These are phyloP conservation scores for Podarcis siculus DNA, from an alignment of 2,797 vertebrate genomes.

Conservation along the genomic window DNA sequence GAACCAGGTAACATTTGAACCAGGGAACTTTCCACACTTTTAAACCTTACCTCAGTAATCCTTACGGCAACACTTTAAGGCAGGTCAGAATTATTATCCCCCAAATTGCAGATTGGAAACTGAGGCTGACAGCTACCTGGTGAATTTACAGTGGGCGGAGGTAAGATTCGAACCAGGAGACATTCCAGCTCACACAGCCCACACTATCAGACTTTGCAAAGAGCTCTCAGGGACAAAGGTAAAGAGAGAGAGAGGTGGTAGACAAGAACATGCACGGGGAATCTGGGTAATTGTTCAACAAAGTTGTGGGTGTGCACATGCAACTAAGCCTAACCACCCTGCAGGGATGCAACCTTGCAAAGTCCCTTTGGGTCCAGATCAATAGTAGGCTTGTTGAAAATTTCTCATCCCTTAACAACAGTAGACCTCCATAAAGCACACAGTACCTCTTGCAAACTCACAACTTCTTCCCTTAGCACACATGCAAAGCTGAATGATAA, in stretches of 20 bases:
- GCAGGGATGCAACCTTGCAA: not conserved
- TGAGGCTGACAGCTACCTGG: not conserved
- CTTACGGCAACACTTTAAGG: not conserved
- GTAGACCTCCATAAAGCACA: not conserved
- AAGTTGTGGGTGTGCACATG: not conserved
- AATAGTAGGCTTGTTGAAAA: not conserved
- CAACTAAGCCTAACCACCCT: no score
- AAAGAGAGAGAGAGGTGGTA: not conserved
- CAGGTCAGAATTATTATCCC: not conserved
- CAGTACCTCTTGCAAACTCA: not conserved
- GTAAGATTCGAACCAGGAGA: not conserved
- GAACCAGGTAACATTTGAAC: no score
- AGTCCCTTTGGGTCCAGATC: not conserved
- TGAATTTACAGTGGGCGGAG: not conserved
- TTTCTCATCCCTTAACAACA: not conserved
- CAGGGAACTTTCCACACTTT: no score
- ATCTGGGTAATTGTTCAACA: not conserved
- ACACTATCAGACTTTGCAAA: not conserved
- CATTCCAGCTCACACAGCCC: not conserved
- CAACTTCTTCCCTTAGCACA: not conserved
- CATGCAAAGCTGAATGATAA: not conserved
- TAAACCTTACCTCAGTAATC: no score
- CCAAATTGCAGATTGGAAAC: not conserved
- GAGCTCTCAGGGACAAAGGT: not conserved
- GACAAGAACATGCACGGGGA: rapidly evolving